phyloP scores from a whole-genome alignment of 2,797 vertebrate genomes.

The Threskiornis aethiopicus region DNA sequence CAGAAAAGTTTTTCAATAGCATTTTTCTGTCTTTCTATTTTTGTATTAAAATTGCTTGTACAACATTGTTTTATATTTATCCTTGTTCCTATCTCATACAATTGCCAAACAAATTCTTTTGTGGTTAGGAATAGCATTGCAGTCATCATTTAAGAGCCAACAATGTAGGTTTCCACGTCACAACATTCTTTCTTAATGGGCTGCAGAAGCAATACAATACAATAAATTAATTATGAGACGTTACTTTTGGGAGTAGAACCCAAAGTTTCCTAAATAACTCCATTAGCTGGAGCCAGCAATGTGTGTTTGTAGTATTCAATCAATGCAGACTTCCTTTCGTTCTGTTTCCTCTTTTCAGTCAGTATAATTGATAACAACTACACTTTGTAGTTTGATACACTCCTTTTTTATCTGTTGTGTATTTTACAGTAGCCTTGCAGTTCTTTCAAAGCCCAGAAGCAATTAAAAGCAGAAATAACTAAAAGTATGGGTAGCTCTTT shows the following conservation, averaged over 20 bases:
- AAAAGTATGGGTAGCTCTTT: not conserved
- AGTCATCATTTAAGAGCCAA: not conserved
- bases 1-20: not conserved
- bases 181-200: slow-evolving; percentile 31
- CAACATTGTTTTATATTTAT: not conserved
- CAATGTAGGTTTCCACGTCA: not conserved
- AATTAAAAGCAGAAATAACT: not conserved
- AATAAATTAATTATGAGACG: slow-evolving; percentile 65
- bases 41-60: not conserved
- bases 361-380: not conserved
- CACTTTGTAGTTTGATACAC: not conserved
- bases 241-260: slow-evolving; percentile 39
- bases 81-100: not conserved
- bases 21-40: not conserved
- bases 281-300: slow-evolving; percentile 44
- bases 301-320: slow-evolving; percentile 1
- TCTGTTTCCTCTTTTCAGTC: slow-evolving; percentile 19
- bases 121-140: not conserved
- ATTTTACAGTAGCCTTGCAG: not conserved
- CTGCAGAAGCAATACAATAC: not conserved
- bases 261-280: slow-evolving; percentile 42
- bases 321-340: slow-evolving; percentile 32
- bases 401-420: not conserved
- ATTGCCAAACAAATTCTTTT: not conserved
- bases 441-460: not conserved